Evolutionary conservation across 2,797 vertebrate genomes (phyloP).

Genomic region (Cryptoprocta ferox): DNA sequence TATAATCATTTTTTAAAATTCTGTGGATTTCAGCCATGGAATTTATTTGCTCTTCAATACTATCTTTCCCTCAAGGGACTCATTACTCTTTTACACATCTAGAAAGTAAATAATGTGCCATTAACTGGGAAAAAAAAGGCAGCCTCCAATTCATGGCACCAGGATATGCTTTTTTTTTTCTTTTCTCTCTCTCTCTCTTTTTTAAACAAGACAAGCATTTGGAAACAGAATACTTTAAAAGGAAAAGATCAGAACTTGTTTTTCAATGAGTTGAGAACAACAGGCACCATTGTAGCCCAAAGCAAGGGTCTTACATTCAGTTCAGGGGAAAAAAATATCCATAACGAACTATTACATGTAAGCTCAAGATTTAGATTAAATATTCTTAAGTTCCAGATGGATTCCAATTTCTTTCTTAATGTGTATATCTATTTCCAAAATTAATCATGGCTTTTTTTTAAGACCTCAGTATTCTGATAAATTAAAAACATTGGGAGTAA

Average conservation of each 20-base stretch:
- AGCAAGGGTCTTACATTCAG: constrained; percentile 48
- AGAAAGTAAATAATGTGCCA: constrained; percentile 54
- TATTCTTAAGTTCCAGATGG: background rate
- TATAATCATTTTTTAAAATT: constrained; percentile 55
- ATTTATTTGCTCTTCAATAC: constrained; percentile 69
- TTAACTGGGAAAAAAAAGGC: background rate
- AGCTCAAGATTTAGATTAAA: constrained; percentile 52
- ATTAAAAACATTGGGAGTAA: background rate
- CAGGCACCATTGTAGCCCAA: constrained; percentile 69
- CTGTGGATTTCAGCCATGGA: constrained; percentile 48
- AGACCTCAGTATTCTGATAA: background rate
- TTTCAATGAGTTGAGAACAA: constrained; percentile 73
- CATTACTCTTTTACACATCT: constrained; percentile 56
- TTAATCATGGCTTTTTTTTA: constrained; percentile 43
- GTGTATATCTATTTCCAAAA: constrained; percentile 57
- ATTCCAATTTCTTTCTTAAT: constrained; percentile 59
- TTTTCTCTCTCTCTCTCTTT: background rate
- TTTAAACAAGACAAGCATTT: constrained; percentile 50
- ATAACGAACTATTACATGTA: background rate
- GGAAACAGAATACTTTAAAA: constrained; percentile 78
- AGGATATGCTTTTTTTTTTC: background rate
- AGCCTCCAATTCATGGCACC: constrained; percentile 53
- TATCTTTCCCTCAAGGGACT: constrained; percentile 27
- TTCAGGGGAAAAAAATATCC: background rate
- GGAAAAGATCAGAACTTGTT: constrained; percentile 77